Conservation (phyloP, 2,113 vertebrate genomes). For the Hoplias malabaricus region DNA sequence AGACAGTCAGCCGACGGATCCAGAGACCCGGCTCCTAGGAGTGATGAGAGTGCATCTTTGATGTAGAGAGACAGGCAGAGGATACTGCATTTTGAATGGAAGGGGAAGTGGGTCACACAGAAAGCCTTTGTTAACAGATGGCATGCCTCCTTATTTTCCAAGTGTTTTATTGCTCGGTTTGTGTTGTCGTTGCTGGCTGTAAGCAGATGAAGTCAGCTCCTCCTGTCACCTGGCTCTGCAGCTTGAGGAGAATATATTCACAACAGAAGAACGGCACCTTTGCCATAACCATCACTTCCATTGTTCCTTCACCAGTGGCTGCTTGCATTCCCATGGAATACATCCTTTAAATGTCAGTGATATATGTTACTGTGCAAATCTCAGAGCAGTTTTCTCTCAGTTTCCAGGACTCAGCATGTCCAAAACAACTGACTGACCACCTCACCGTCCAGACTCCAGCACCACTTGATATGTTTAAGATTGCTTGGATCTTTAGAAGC, state of each 20-base stretch:
- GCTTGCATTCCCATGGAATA: too few relatives aligned
- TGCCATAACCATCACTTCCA: not conserved
- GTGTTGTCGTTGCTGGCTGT: not conserved
- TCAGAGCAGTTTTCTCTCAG: too few relatives aligned
- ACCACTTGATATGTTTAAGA: too few relatives aligned
- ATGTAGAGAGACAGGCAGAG: constrained; percentile 50
- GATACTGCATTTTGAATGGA: constrained; percentile 51
- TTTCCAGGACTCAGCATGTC: too few relatives aligned
- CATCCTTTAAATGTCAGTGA: too few relatives aligned
- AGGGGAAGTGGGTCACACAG: constrained; percentile 63
- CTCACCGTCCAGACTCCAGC: too few relatives aligned
- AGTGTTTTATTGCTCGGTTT: not conserved
- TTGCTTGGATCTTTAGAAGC: too few relatives aligned
- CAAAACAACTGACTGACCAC: too few relatives aligned
- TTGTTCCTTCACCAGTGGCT: too few relatives aligned
- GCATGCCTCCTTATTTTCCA: constrained; percentile 3
- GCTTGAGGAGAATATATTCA: not conserved
- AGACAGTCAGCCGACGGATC: not conserved
- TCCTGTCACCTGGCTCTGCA: not conserved
- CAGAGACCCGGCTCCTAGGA: not conserved
- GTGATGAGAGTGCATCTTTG: constrained; percentile 58
- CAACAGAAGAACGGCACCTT: not conserved
- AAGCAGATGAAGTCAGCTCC: not conserved
- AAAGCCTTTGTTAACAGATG: constrained; percentile 67
- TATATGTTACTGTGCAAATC: too few relatives aligned